These are phyloP conservation scores for Tretioscincus oriximinensis DNA, from an alignment of 2,113 vertebrate species.

Conservation along the genomic window DNA sequence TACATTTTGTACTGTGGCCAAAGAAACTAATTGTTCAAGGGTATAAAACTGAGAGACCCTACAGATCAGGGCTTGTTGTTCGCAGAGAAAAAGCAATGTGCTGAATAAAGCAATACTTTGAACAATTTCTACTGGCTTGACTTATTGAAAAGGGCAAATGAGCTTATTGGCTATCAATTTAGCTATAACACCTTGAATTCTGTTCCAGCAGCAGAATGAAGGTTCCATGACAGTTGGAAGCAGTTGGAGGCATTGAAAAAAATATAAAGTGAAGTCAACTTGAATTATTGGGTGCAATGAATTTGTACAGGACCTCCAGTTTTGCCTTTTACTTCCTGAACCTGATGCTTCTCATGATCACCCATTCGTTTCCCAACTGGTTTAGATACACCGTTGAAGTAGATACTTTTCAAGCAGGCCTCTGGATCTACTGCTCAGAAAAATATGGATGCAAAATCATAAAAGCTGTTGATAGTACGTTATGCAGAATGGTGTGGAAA, in stretches of 20 bases:
- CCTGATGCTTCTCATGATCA: neutral
- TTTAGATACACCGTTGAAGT: neutral
- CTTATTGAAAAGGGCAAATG: too few species aligned
- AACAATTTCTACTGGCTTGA: too few species aligned
- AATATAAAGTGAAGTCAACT: too few species aligned
- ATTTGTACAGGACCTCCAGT: neutral
- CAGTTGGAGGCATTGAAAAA: too few species aligned
- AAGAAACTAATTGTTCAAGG: too few species aligned
- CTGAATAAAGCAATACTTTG: too few species aligned
- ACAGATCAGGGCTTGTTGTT: too few species aligned
- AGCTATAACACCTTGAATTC: neutral
- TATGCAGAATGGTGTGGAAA: neutral
- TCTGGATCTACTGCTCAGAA: conserved; percentile 4
- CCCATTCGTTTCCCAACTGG: neutral
- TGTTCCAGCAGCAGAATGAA: neutral
- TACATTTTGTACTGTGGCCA: too few species aligned
- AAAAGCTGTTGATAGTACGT: neutral
- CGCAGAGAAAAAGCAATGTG: too few species aligned
- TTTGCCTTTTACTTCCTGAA: neutral
- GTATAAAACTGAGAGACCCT: too few species aligned
- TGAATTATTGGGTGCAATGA: neutral
- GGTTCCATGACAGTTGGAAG: conserved; percentile 21
- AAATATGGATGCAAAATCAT: neutral
- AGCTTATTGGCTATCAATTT: neutral
- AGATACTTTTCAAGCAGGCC: neutral